phyloP scores from a whole-genome alignment of 64 coral and sea anemone genomes.

The Porites lutea region DNA sequence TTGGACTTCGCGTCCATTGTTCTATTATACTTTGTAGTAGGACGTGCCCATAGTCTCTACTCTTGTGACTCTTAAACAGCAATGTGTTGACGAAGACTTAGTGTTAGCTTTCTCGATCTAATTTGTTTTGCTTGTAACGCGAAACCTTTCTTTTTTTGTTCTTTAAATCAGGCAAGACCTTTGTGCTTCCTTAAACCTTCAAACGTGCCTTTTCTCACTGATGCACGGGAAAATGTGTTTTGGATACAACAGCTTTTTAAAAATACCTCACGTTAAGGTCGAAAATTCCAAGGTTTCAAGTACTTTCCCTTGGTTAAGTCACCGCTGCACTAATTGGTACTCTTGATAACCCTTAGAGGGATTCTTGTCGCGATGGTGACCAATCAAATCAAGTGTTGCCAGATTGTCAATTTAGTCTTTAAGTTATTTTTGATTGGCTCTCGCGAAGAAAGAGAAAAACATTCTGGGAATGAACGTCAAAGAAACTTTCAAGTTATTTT shows the following conservation, averaged over 20 bases:
- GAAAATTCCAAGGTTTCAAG: not conserved
- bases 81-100: not conserved
- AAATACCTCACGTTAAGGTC: not conserved
- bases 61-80: not conserved
- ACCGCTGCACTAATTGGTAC: not conserved
- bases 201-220: not conserved
- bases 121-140: constrained; percentile 32
- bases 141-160: not conserved
- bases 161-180: not conserved
- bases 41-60: too few species aligned
- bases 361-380: not conserved
- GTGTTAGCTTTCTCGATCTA: not conserved
- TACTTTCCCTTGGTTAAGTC: not conserved
- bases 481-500: not conserved
- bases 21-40: too few species aligned
- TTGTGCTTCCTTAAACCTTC: not conserved
- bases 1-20: not conserved
- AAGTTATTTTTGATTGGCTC: not conserved
- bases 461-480: not conserved
- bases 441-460: too few species aligned
- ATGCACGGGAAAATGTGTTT: not conserved
- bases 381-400: constrained; percentile 24
- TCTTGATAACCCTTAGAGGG: not conserved
- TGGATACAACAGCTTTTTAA: not conserved
- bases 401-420: not conserved